Evolutionary conservation across 2,797 vertebrate species (phyloP), one percentile per base, ranked within the genome.

Genomic region (Hemibagrus guttatus): DNA sequence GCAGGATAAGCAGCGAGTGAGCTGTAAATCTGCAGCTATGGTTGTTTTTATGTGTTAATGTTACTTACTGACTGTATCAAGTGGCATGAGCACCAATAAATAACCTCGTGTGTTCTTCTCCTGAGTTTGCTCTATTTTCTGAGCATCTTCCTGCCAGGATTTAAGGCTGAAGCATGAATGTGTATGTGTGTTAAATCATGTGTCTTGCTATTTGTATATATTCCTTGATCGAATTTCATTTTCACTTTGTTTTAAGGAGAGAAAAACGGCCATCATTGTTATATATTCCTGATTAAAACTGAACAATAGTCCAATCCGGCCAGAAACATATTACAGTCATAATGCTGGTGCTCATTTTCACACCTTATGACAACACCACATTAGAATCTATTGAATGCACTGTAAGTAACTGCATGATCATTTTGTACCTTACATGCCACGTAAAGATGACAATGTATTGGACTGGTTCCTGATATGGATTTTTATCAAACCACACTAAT

Each of bases 11-110:
- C 19, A 79, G 31, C 39, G 31, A 26, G 19, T 35, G 17, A 23
- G 76, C 54, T 59, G 12, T 80, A 80, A 80, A 80, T 59, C 56
- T 80, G 21, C 12, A 80, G 54, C 39, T 61, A 61, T 80, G 56
- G 28, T n/a, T 59, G n/a, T 79, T 79, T 58, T 56, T 56, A 79
- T 31, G 49, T 54, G 21, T n/a, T 79, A 79, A 58, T 58, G 28
- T 23, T 35, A 59, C 54, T 23, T 35, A 59, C 54, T 39, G 54
- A 79, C 56, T 5, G 14, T 59, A 31, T 31, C 76, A 59, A 59
- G 56, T 26, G 54, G 75, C 4, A 35, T 79, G 31, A 78, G 23
- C 28, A 23, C 28, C 75, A 21, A 58, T 39, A 58, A 78, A 78
- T 21, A 78, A 21, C 35, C n/a, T 78, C 11, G 28, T 35, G 31